Base-by-base conservation (phyloP, 2,888 invertebrate genomes). In the Liposcelis brunnea region DNA sequence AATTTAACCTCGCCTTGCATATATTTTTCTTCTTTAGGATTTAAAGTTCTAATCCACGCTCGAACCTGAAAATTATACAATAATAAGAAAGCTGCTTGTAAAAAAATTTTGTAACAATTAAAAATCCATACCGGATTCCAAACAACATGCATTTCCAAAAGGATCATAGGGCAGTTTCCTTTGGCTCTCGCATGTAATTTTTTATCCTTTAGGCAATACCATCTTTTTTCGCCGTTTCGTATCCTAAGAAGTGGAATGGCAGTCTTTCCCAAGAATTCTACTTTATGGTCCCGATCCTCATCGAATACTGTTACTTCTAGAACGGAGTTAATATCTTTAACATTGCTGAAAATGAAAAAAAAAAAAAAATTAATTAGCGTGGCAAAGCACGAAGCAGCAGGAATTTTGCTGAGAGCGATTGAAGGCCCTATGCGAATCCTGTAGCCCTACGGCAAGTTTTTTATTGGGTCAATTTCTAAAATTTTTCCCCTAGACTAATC, bases 221-320 rank as follows among this genome's bases (percentile, higher is more conserved):
- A 97, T 51, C 86, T 70, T 59, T 89, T 89, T 58, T 91, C 91
- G 0, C 90, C 86, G 58, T 86, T 91, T 51, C 79, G 72, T 53
- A 97, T 81, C 55, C 76, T 72, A 46, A 95, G 64, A 43, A 97
- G 62, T 0, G 95, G 95, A 53, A 97, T 77, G 2, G 80, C 78
- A 8, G 95, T 68, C 63, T 87, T 90, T 1, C 98, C 98, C 11
- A 98, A 68, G 61, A 98, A 98, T 62, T 98, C 97, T 10, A 91
- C 93, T 63, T 95, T 95, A 62, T 95, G 94, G 61, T 94, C 93
- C 49, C 93, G 76, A 62, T 98, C 97, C 65, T 98, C 97, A 59
- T 98, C 97, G 62, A 81, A 97, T 0, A 98, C 91, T 0, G 95
- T 95, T 44, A 98, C 70, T 59, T 98, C 97, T 52, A 98, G 66